Conservation (phyloP, 2,797 vertebrate genomes). For the Chelon auratus region DNA sequence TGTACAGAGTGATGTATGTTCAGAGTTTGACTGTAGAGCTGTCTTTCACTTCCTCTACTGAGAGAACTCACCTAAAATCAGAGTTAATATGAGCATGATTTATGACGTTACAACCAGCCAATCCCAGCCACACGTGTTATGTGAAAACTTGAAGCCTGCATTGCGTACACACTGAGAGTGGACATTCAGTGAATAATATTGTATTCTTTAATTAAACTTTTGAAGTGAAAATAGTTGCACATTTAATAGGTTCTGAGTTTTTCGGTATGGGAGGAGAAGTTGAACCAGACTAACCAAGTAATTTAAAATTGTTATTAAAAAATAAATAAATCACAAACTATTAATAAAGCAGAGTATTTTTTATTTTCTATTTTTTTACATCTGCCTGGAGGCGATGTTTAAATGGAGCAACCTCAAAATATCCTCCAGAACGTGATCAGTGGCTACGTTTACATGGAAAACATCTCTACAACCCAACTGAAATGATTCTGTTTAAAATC, state of each 20-base stretch:
- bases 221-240: not conserved
- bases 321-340: not conserved
- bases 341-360: not conserved
- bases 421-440: not conserved
- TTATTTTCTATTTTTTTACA: not conserved
- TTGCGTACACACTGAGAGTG: not conserved
- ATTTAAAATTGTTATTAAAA: not conserved
- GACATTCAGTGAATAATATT: too few species aligned
- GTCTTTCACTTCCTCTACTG: not conserved
- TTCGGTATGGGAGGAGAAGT: not conserved
- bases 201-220: not conserved
- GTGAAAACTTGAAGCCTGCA: not conserved
- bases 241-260: not conserved
- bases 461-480: too few species aligned
- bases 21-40: not conserved
- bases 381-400: not conserved
- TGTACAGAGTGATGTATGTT: not conserved
- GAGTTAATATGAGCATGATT: not conserved
- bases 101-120: not conserved
- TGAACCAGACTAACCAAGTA: not conserved
- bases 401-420: not conserved
- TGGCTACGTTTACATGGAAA: too few species aligned
- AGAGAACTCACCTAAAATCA: not conserved
- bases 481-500: too few species aligned
- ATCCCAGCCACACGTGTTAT: not conserved